Percentiles rank a stretch among this genome's conserved stretches.
These are phyloP conservation scores for Drosophila sp. DNA, from an alignment of 1,140 invertebrate species.

Conservation along the genomic window DNA sequence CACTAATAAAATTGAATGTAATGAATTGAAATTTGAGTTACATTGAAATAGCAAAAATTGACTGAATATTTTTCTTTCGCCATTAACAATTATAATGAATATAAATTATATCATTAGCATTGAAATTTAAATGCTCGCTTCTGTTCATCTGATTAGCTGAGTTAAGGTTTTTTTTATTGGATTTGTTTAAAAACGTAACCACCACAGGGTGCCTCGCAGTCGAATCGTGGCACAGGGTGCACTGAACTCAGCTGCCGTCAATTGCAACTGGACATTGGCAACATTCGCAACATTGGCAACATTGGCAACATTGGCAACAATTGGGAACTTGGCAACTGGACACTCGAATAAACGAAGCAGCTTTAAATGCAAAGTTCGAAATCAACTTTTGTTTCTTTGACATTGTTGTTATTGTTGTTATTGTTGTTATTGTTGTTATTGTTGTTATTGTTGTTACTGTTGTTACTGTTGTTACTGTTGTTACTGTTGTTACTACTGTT, in stretches of 20 bases:
- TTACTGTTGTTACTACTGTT: neutral
- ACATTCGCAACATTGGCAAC: slow-evolving; percentile 27
- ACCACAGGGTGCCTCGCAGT: neutral
- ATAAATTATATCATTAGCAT: too few species aligned
- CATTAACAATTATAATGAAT: too few species aligned
- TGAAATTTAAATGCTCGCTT: too few species aligned
- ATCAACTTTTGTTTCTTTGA: slow-evolving; percentile 1
- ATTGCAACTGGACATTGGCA: slow-evolving; percentile 25
- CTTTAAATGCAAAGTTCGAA: slow-evolving; percentile 44
- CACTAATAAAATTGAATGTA: too few species aligned
- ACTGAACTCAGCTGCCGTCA: slow-evolving; percentile 8
- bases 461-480: slow-evolving; percentile 2
- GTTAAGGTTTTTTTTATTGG: neutral
- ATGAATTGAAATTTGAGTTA: too few species aligned
- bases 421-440: too few species aligned
- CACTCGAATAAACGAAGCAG: slow-evolving; percentile 37
- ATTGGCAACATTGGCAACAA: slow-evolving; percentile 29
- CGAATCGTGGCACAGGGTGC: neutral
- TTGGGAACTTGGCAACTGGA: slow-evolving; percentile 14
- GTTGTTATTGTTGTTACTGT: slow-evolving; percentile 6
- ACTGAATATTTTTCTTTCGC: too few species aligned
- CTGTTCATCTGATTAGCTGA: too few species aligned
- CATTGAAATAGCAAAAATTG: too few species aligned
- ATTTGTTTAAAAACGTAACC: neutral
- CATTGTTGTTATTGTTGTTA: slow-evolving; percentile 3